A percentile compares a stretch with the other conserved stretches of the same genome.
Evolutionary conservation across 37 sponge, comb jelly and placozoan genomes (phyloP).

Genomic region (Eunapius fragilis): DNA sequence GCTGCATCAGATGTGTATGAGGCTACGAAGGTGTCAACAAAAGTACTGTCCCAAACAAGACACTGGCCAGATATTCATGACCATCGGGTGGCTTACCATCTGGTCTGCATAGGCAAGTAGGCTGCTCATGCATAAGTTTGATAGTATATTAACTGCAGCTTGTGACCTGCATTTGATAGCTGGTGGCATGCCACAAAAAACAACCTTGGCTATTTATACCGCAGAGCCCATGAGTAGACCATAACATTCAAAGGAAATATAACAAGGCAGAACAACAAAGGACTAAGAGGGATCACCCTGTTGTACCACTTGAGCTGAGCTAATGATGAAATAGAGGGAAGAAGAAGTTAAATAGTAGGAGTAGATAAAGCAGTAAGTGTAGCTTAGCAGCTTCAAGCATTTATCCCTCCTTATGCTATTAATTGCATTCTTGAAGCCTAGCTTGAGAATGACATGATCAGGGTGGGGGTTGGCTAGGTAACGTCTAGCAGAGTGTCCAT

Average conservation of each 20-base stretch:
- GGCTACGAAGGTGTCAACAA: no score
- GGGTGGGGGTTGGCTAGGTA: not conserved
- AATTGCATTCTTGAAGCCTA: conserved; percentile 1
- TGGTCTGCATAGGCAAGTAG: no score
- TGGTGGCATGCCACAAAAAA: no score
- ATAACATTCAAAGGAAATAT: not conserved
- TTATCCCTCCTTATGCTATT: not conserved
- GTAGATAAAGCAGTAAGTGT: not conserved
- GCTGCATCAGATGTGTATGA: no score
- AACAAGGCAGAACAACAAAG: not conserved
- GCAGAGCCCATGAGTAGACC: no score
- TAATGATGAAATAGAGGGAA: conserved; percentile 4
- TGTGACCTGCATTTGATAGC: no score
- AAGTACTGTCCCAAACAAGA: no score
- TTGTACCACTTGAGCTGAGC: not conserved
- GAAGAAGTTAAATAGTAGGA: not conserved
- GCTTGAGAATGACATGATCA: not conserved
- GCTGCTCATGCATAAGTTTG: no score
- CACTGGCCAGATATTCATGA: no score
- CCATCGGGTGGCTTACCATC: no score
- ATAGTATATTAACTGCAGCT: no score
- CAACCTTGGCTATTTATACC: no score
- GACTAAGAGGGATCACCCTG: not conserved
- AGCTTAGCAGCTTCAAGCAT: not conserved
- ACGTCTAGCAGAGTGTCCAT: not conserved